These are phyloP conservation scores for Eupeodes luniger DNA, from an alignment of 2,888 invertebrate genomes.

Conservation along the genomic window DNA sequence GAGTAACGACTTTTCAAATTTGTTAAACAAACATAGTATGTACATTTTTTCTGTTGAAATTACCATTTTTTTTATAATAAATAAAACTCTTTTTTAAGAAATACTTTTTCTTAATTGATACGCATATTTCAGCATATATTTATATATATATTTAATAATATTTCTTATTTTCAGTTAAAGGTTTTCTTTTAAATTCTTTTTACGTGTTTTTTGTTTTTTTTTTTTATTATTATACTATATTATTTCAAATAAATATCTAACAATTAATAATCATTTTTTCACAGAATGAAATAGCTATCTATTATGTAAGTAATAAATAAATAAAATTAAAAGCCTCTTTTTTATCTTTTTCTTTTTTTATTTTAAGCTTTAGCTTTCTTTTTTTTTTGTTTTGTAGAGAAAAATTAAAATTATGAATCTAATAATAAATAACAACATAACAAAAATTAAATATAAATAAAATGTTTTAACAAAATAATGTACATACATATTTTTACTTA, in stretches of 20 bases:
- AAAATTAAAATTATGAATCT: conserved; percentile 54
- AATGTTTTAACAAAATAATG: conserved; percentile 26
- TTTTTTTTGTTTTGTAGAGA: conserved; percentile 17
- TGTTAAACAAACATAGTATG: too few relatives aligned
- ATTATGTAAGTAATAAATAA: conserved; percentile 65
- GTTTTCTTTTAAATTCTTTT: conserved; percentile 68
- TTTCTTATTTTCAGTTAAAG: conserved; percentile 50
- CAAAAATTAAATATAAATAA: conserved; percentile 31
- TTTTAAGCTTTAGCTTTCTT: not conserved
- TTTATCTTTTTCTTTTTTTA: conserved; percentile 23
- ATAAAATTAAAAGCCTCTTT: conserved; percentile 66
- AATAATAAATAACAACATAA: conserved; percentile 72
- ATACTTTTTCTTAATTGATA: conserved; percentile 66
- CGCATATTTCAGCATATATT: conserved; percentile 60
- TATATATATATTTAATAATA: conserved; percentile 48
- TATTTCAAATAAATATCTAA: conserved; percentile 75
- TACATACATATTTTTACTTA: conserved; percentile 11
- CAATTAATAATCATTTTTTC: conserved; percentile 68
- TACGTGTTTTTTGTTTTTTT: conserved; percentile 5
- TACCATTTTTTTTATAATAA: not conserved
- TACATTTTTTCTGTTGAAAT: too few relatives aligned
- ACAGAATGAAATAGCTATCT: conserved; percentile 74
- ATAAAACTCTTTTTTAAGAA: conserved; percentile 48
- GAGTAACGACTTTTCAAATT: too few relatives aligned
- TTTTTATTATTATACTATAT: conserved; percentile 69